These are phyloP conservation scores for Cheirogaleus major DNA, from an alignment of 2,797 vertebrate genomes.

Conservation along the genomic window DNA sequence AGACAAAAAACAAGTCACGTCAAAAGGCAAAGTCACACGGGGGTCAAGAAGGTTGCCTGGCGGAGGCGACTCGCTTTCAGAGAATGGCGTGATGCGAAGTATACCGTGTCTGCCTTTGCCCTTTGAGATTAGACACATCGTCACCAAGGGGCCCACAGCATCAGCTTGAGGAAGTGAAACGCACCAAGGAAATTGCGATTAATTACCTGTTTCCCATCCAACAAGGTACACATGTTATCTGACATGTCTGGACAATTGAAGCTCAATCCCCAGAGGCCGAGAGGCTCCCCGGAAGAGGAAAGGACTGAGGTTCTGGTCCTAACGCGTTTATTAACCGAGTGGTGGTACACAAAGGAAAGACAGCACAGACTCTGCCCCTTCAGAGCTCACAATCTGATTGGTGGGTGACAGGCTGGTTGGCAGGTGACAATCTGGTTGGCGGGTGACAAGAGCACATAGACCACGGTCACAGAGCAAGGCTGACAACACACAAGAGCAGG, in stretches of 20 bases:
- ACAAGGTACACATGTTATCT: neutral
- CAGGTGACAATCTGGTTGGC: neutral
- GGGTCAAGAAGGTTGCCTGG: neutral
- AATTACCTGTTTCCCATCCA: neutral
- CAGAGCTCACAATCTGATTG: neutral
- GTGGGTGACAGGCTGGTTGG: neutral
- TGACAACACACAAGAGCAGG: neutral
- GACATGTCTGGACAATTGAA: neutral
- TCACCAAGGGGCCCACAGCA: neutral
- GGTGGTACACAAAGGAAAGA: neutral
- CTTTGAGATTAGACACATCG: neutral
- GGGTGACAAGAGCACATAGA: neutral
- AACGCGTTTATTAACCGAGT: neutral
- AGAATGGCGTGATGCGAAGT: neutral
- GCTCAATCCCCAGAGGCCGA: neutral
- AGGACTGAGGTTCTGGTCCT: neutral
- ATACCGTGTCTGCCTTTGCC: neutral
- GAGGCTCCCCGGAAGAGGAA: neutral
- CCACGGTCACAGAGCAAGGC: neutral
- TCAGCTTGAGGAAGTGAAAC: neutral
- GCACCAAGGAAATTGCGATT: neutral
- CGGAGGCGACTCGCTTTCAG: neutral
- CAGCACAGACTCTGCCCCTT: neutral
- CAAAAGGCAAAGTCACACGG: neutral
- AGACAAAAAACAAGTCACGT: conserved; percentile 37